Base-by-base conservation (phyloP, 2,797 vertebrate genomes). In the Pogoniulus pusillus region DNA sequence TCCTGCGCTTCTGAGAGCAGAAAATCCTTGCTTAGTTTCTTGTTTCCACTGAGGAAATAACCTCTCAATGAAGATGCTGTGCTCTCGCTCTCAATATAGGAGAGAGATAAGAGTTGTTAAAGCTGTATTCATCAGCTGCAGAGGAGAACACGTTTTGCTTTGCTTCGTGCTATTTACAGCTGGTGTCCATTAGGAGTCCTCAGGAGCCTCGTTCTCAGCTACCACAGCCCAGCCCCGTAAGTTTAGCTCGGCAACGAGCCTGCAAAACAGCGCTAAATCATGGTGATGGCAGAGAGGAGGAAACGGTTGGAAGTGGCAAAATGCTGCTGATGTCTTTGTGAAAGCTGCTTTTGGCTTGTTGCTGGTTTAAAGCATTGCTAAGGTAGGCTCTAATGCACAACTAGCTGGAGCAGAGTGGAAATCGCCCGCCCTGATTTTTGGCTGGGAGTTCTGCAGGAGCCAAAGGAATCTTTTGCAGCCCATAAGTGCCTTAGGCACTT, bases 181-280 rank as follows among this genome's bases (percentile, higher is more conserved):
- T 96, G 94, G 93, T 96, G 95, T 96, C 94, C 93, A 84, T 97
- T 95, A 93, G 66, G 91, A 91, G 85, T 93, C 91, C 96, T 96
- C 97, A 88, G 68, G 96, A 96, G 96, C 84, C 90, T 90, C 82
- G 82, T 97, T 96, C 89, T 60, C 75, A n/a, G 65, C 89, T 93
- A 55, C 91, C 95, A 82, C 77, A 80, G 54, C 89, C 63, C 32
- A 87, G 85, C 89, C 91, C 90, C 66, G 12, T 93, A 92, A 92
- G 90, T 96, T 96, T 95, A 96, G 70, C 85, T 95, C 93, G 80
- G 90, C 78, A 74, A 69, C 84, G 45, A 86, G 90, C 82, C 91
- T 85, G 32, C 63, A 93, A 94, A 97, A 71, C 82, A 91, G 63
- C 69, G 71, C 75, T 96, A 97, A 97, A 96, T 97, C 97, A 96